Evolutionary conservation across 92 coral and sea anemone genomes (phyloP).

Genomic region (Palythoa heliodiscus): DNA sequence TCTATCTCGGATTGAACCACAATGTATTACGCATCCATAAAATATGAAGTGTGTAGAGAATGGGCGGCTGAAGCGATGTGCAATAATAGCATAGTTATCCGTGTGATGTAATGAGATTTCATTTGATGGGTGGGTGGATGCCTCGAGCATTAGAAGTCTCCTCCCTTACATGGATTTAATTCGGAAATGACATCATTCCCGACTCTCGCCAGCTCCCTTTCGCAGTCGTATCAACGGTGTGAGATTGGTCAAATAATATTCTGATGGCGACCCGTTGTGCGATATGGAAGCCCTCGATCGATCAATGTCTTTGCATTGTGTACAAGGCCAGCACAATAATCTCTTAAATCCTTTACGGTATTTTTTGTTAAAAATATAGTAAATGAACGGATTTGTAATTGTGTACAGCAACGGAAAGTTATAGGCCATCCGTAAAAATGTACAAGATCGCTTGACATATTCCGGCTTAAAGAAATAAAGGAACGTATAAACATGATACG

Average conservation of each 20-base stretch:
- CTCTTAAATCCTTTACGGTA: constrained; percentile 28
- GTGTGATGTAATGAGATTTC: constrained; percentile 20
- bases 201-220: too few species aligned
- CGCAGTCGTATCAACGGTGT: neutral
- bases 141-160: neutral
- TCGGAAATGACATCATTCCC: too few species aligned
- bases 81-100: constrained; percentile 26
- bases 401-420: constrained; percentile 27
- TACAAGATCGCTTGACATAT: constrained; percentile 11
- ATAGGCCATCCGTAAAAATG: constrained; percentile 28
- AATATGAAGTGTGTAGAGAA: constrained; percentile 4
- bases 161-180: too few species aligned
- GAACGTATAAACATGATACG: constrained; percentile 35
- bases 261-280: neutral
- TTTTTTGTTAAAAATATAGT: constrained; percentile 28
- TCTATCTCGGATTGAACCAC: constrained; percentile 24
- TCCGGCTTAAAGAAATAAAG: constrained; percentile 16
- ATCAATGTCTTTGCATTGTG: neutral
- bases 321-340: constrained; percentile 8
- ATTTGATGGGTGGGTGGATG: neutral
- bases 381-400: constrained; percentile 26
- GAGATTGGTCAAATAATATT: neutral
- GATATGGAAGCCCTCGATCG: neutral
- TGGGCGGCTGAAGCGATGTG: constrained; percentile 2
- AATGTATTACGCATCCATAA: neutral